phyloP scores from a whole-genome alignment of 2,797 vertebrate genomes.

The Takifugu rubripes region DNA sequence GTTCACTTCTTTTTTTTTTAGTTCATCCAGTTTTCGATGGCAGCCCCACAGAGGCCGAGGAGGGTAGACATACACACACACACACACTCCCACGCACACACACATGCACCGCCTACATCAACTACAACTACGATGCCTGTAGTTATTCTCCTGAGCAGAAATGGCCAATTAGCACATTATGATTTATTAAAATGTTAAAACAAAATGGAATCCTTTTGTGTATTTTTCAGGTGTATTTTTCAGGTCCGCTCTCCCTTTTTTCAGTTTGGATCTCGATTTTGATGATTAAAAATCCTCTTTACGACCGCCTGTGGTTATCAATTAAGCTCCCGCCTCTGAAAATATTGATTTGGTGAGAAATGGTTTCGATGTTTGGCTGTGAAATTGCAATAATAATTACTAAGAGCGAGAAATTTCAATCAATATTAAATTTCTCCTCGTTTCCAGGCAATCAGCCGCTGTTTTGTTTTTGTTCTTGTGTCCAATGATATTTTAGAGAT shows the following conservation, averaged over 20 bases:
- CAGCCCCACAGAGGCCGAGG: constrained; percentile 53
- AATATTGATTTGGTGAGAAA: no score
- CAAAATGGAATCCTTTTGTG: not conserved
- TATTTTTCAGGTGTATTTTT: not conserved
- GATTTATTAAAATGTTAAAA: not conserved
- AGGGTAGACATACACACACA: constrained; percentile 32
- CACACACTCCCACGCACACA: constrained; percentile 11
- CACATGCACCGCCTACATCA: constrained; percentile 23
- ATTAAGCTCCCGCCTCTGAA: no score
- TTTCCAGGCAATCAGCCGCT: no score
- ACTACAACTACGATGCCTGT: not conserved
- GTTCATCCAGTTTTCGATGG: constrained; percentile 65
- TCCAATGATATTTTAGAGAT: no score
- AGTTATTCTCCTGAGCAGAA: not conserved
- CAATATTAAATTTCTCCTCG: no score
- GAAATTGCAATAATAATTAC: no score
- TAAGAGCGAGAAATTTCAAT: no score
- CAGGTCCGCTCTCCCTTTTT: not conserved
- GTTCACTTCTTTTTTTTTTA: constrained; percentile 48
- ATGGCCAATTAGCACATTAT: constrained; percentile 14
- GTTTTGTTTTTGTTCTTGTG: no score
- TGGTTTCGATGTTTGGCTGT: no score
- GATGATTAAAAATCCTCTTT: no score
- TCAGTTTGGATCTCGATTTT: not conserved
- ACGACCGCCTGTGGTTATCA: no score